A percentile compares a stretch with the other conserved stretches of the same genome.
Conservation (phyloP, 2,113 vertebrate genomes). For the Vidua macroura region DNA sequence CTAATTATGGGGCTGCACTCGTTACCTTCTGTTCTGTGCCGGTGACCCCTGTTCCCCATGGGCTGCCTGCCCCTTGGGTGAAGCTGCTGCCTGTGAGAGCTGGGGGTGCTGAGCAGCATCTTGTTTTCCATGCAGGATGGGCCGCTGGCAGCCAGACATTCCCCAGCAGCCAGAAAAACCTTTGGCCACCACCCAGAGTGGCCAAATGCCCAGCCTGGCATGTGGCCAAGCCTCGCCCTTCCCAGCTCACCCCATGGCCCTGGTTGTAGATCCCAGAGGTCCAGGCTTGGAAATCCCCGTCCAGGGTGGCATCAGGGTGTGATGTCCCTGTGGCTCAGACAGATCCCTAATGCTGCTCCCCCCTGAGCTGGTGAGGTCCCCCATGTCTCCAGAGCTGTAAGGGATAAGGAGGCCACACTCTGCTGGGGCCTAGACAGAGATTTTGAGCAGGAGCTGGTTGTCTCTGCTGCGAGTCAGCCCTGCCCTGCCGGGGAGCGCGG, state of each 20-base stretch:
- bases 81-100: not conserved
- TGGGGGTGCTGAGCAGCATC: not conserved
- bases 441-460: not conserved
- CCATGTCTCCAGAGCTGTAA: not conserved
- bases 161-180: not conserved
- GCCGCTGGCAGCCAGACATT: accelerated
- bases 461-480: not conserved
- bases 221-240: accelerated
- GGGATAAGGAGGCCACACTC: not conserved
- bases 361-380: not conserved
- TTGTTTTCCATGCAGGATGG: not conserved
- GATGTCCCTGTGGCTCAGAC: accelerated
- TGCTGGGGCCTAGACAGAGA: not conserved
- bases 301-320: not conserved
- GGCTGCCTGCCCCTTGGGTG: not conserved
- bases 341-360: not conserved
- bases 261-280: not conserved
- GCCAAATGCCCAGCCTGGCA: accelerated
- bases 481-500: not conserved
- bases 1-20: accelerated
- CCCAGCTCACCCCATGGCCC: accelerated
- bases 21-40: not conserved
- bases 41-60: accelerated
- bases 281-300: not conserved
- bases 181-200: not conserved